Evolutionary conservation across 2,888 invertebrate species (phyloP).

Genomic region (Linnaemya vulpina): DNA sequence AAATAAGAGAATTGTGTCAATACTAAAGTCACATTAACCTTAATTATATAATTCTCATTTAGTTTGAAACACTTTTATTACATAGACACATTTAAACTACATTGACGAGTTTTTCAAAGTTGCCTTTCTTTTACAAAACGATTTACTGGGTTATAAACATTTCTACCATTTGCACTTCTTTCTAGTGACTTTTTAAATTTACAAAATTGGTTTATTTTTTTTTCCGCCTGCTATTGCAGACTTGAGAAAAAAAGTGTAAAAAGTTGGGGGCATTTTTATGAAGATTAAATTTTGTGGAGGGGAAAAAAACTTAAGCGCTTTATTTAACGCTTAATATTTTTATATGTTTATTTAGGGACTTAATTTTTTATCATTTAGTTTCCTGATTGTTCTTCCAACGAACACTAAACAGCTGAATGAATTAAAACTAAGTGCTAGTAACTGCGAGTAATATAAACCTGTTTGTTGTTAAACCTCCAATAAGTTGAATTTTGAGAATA

Average conservation of each 20-base stretch:
- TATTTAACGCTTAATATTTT: conserved; percentile 61
- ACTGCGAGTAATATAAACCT: background rate
- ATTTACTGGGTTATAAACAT: conserved; percentile 8
- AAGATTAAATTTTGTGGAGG: conserved; percentile 41
- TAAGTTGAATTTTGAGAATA: background rate
- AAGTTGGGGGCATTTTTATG: conserved; percentile 1
- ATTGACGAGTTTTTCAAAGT: background rate
- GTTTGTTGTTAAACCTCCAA: background rate
- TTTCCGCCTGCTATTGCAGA: background rate
- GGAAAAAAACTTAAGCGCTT: conserved; percentile 51
- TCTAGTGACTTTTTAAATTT: conserved; percentile 10
- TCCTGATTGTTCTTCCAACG: background rate
- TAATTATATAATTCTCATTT: too few relatives aligned
- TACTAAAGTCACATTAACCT: too few relatives aligned
- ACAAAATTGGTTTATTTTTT: conserved; percentile 27
- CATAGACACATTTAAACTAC: too few relatives aligned
- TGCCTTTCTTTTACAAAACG: background rate
- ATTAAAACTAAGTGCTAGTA: background rate
- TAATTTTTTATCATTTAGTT: background rate
- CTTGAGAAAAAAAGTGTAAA: conserved; percentile 13
- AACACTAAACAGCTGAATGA: background rate
- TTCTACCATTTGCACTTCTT: background rate
- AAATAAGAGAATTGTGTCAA: too few relatives aligned
- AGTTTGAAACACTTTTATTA: too few relatives aligned
- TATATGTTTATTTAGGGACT: conserved; percentile 41